Conservation (phyloP, 2,797 vertebrate genomes). For the Molossus molossus region DNA sequence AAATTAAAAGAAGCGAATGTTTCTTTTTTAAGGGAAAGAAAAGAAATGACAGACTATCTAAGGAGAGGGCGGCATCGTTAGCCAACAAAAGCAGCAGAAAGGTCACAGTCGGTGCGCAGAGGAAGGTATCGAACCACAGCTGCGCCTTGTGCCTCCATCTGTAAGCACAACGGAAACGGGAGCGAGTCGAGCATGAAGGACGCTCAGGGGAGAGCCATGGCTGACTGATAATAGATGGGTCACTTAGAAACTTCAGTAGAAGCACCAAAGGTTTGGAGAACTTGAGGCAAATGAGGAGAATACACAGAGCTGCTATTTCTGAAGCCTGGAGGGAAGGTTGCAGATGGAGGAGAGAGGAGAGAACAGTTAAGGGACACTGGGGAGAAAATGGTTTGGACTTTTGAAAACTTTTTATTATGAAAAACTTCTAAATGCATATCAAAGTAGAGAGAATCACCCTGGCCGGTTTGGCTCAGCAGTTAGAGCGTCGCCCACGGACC, state of each 20-base stretch:
- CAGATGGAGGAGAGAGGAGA: not conserved
- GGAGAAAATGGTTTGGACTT: not conserved
- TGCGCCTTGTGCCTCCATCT: not conserved
- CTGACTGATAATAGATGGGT: not conserved
- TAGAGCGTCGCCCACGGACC: too few relatives aligned
- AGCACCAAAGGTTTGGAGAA: not conserved
- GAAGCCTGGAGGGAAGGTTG: not conserved
- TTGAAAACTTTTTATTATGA: not conserved
- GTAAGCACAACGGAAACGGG: not conserved
- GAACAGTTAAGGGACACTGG: too few relatives aligned
- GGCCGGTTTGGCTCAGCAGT: too few relatives aligned
- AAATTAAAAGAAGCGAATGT: not conserved
- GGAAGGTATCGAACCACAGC: not conserved
- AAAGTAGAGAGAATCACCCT: not conserved
- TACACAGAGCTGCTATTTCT: not conserved
- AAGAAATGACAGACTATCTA: not conserved
- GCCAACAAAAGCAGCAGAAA: not conserved
- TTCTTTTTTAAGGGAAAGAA: not conserved
- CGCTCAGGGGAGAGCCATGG: not conserved
- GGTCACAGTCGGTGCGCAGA: not conserved
- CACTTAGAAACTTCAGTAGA: not conserved
- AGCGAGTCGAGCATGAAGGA: not conserved
- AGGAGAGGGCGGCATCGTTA: not conserved
- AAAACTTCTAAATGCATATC: not conserved
- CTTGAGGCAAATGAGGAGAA: not conserved